A percentile compares a stretch with the other conserved stretches of the same genome.
phyloP scores from a whole-genome alignment of 2,113 vertebrate genomes.

The Tachuris rubrigastra region DNA sequence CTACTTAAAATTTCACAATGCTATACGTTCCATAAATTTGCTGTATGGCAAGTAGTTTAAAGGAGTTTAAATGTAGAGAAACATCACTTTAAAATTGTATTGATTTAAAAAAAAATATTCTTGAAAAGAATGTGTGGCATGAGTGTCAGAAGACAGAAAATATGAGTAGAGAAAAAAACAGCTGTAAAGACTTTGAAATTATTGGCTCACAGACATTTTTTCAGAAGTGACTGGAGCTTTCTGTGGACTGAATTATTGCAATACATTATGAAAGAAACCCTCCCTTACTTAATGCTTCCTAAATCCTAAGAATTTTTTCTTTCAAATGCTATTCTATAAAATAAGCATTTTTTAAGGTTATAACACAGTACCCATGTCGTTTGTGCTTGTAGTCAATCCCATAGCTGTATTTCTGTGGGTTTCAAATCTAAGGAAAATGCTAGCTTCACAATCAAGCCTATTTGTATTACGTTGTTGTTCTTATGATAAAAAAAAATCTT shows the following conservation, averaged over 20 bases:
- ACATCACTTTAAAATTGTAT: neutral
- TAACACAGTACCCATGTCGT: neutral
- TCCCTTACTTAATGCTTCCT: neutral
- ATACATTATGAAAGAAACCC: neutral
- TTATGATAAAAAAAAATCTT: neutral
- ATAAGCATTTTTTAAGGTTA: neutral
- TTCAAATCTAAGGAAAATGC: neutral
- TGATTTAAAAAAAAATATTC: neutral
- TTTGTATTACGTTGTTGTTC: neutral
- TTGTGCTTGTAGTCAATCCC: neutral
- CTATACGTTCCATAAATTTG: neutral
- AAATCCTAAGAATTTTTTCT: neutral
- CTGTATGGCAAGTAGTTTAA: neutral
- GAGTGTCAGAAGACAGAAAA: neutral
- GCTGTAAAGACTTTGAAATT: neutral
- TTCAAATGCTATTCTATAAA: neutral
- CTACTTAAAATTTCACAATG: neutral
- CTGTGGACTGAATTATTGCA: neutral
- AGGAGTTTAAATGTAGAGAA: neutral
- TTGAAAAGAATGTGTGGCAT: neutral
- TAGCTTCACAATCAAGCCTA: neutral
- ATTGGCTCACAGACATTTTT: neutral
- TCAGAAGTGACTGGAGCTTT: neutral
- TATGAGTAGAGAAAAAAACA: neutral
- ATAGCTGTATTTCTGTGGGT: neutral